phyloP scores from a whole-genome alignment of 2,888 invertebrate species.

The Lepidonotus clava region DNA sequence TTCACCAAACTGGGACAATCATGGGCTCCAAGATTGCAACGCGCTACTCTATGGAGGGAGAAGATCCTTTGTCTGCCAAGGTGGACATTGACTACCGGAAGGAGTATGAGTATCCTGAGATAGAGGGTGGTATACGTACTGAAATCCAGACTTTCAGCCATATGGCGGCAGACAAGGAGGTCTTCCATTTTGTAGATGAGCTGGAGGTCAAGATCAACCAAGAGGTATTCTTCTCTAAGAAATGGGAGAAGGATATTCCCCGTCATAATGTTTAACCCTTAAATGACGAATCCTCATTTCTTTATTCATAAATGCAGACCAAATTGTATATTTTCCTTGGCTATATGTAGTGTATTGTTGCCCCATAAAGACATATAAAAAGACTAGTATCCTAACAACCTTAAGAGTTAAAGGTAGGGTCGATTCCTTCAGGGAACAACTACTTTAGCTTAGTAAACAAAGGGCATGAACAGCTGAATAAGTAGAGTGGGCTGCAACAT shows the following conservation, averaged over 20 bases:
- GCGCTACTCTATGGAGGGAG: not conserved
- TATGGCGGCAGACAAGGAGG: not conserved
- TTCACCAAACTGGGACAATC: not conserved
- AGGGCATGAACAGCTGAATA: no score
- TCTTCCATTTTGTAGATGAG: slow-evolving; percentile 27
- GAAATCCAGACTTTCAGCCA: not conserved
- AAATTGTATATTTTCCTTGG: no score
- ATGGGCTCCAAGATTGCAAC: not conserved
- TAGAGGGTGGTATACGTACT: slow-evolving; percentile 14
- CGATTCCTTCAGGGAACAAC: no score
- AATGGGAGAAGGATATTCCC: slow-evolving; percentile 23
- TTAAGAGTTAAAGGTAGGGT: no score
- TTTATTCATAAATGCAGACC: no score
- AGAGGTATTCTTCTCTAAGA: slow-evolving; percentile 23
- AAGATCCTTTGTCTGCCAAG: slow-evolving; percentile 19
- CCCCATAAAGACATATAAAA: no score
- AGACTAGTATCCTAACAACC: no score
- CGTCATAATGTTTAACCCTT: slow-evolving; percentile 34
- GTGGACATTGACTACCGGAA: not conserved
- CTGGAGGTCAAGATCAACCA: slow-evolving; percentile 22
- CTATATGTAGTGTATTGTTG: no score
- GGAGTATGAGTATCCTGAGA: slow-evolving; percentile 41
- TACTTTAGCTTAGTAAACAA: no score
- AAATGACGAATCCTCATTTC: no score
- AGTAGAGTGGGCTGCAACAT: no score